Evolutionary conservation across 2,113 vertebrate species (phyloP).

Genomic region (Numida meleagris): DNA sequence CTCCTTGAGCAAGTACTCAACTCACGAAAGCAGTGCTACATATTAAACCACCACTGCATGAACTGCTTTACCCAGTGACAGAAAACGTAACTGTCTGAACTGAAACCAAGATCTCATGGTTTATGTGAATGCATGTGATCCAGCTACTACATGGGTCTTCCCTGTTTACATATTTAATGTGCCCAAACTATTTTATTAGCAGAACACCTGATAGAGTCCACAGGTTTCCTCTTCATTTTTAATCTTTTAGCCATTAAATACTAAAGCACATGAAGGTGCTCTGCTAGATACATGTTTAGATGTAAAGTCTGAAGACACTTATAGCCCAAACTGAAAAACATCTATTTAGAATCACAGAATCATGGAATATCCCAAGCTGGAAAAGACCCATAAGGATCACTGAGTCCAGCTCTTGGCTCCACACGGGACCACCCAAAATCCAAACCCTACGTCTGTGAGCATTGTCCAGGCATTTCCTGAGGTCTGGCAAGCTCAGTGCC

Average conservation of each 20-base stretch:
- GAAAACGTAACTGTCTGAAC: not conserved
- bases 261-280: not conserved
- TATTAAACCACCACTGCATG: not conserved
- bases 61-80: not conserved
- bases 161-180: not conserved
- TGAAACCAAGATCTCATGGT: not conserved
- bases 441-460: too few species aligned
- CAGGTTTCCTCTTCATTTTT: not conserved
- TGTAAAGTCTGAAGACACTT: not conserved
- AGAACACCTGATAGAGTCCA: not conserved
- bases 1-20: not conserved
- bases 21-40: not conserved
- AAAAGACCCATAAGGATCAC: too few species aligned
- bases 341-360: too few species aligned
- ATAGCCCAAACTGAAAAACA: not conserved
- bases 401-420: too few species aligned
- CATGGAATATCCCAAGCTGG: too few species aligned
- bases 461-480: too few species aligned
- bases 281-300: not conserved
- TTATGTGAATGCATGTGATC: not conserved
- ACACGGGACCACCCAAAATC: too few species aligned
- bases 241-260: not conserved
- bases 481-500: too few species aligned
- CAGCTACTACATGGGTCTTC: not conserved
- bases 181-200: not conserved